Conservation (phyloP, 2,113 vertebrate genomes). For the Lutjanus erythropterus region DNA sequence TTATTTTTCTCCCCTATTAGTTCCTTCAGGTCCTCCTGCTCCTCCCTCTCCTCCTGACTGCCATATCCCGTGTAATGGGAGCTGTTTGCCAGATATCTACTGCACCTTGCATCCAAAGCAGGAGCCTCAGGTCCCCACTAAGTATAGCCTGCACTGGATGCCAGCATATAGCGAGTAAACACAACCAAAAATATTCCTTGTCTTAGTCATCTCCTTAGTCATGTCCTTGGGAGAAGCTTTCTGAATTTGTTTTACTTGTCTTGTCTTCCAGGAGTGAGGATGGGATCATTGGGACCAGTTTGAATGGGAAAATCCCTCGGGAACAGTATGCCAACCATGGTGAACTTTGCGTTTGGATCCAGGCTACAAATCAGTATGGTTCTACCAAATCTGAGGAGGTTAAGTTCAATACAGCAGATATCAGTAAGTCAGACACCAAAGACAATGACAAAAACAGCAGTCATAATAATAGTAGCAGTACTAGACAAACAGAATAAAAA, state of each 20-base stretch:
- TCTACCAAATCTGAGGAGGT: slow-evolving; percentile 32
- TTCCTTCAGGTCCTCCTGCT: slow-evolving; percentile 54
- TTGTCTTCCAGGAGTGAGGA: slow-evolving; percentile 16
- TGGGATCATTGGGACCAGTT: background rate
- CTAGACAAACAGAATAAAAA: background rate
- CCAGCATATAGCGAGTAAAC: slow-evolving; percentile 42
- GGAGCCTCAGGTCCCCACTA: slow-evolving; percentile 15
- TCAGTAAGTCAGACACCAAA: slow-evolving; percentile 67
- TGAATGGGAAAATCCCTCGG: slow-evolving; percentile 40
- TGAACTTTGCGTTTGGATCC: slow-evolving; percentile 74
- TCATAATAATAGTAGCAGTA: background rate
- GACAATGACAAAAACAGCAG: too few species aligned
- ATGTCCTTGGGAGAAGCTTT: background rate
- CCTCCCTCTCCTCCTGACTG: slow-evolving; percentile 64
- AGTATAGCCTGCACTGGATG: slow-evolving; percentile 78
- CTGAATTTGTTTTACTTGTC: background rate
- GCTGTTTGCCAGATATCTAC: slow-evolving; percentile 44
- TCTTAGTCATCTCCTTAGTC: background rate
- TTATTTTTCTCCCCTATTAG: background rate
- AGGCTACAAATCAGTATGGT: slow-evolving; percentile 49
- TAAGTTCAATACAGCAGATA: slow-evolving; percentile 50
- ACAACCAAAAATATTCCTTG: background rate
- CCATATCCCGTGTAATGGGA: slow-evolving; percentile 47
- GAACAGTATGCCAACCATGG: background rate
- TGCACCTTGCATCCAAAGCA: slow-evolving; percentile 71